Evolutionary conservation across 2,113 vertebrate genomes (phyloP), one percentile per base, ranked within the genome.

Genomic region (Rhinichthys klamathensis): DNA sequence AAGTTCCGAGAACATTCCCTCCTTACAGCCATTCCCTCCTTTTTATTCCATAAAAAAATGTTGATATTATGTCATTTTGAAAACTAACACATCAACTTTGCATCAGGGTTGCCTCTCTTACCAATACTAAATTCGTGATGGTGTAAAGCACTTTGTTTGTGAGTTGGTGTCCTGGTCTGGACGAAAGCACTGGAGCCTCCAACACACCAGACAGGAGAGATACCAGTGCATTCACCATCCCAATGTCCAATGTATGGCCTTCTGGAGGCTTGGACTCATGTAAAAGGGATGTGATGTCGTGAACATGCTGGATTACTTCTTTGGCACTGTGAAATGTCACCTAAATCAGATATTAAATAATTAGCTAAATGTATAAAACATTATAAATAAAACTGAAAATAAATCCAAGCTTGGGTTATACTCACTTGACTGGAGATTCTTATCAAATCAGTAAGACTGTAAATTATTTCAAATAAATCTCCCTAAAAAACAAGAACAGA

Each of bases 71-170:
- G 8, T 69, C 0, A 23, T 70, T 23, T 38, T 69, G 2, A 13
- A 73, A 73, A 25, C 11, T 25, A 73, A 25, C 41, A 73, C 1
- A 73, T 46, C 11, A 46, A 1, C 1, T 46, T 6, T 13, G 2
- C 21, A 44, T 38, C 0, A 76, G 11, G 21, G 25, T 74, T 25
- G 49, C 25, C 10, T 76, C 3, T 88, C 95, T 92, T 90, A 97
- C 96, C 91, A 95, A 88, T 78, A 95, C 84, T n/a, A 94, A 54
- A 7, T 94, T 88, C 23, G 92, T 89, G 6, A 94, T 90, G 21
- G 82, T 81, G 84, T 89, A 90, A n/a, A 95, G 86, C 74, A 92
- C 90, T 80, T 95, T 90, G 15, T 89, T 73, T 0, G 86, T 89
- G 3, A 95, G 84, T 32, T 77, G 88, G 41, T 79, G 65, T 0